Percentiles rank a stretch among this genome's conserved stretches.
These are phyloP conservation scores for Limnothrissa miodon DNA, from an alignment of 2,113 vertebrate genomes.

Conservation along the genomic window DNA sequence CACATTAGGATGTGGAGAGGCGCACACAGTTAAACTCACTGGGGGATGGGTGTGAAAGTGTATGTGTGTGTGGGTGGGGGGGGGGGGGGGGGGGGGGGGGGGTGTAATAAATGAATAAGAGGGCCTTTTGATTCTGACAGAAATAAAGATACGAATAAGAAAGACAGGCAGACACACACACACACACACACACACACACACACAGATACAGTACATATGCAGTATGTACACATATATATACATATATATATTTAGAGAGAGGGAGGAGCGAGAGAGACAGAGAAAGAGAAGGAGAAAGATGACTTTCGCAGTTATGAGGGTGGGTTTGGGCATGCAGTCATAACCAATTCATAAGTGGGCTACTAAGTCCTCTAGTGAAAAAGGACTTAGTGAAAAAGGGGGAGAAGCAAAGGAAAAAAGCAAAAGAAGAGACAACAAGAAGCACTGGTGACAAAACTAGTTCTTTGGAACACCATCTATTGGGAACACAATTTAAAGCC, in stretches of 20 bases:
- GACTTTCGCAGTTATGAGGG: too few relatives aligned
- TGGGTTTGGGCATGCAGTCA: too few relatives aligned
- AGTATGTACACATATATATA: too few relatives aligned
- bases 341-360: neutral
- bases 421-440: neutral
- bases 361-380: neutral
- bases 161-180: too few relatives aligned
- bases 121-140: neutral
- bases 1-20: neutral
- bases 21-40: too few relatives aligned
- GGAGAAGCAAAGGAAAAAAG: neutral
- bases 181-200: too few relatives aligned
- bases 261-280: neutral
- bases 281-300: neutral
- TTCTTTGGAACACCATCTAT: neutral
- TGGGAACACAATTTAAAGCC: too few relatives aligned
- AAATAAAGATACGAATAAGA: neutral
- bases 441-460: neutral
- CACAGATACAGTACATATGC: too few relatives aligned
- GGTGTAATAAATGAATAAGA: neutral
- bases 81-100: neutral
- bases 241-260: too few relatives aligned
- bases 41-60: neutral
- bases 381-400: neutral
- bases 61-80: neutral